Conservation (phyloP, 2,113 vertebrate genomes). For the Pedionomus torquatus region DNA sequence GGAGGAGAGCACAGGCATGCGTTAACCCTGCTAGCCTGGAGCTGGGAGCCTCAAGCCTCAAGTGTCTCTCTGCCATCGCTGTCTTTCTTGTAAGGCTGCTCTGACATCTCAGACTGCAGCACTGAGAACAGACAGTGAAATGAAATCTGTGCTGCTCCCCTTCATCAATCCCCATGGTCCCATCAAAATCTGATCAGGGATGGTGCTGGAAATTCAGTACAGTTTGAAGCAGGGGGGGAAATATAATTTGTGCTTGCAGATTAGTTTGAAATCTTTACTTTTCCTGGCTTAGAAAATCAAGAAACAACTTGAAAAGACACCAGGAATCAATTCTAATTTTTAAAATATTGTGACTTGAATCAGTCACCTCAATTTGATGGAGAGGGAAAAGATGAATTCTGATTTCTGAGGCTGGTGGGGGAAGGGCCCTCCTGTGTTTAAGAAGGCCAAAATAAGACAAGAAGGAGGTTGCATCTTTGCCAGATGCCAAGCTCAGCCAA, state of each 20-base stretch:
- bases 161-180: not conserved
- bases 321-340: not conserved
- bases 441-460: not conserved
- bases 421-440: not conserved
- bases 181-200: not conserved
- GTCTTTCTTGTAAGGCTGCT: not conserved
- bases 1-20: not conserved
- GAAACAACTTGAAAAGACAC: not conserved
- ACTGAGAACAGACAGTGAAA: not conserved
- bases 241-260: not conserved
- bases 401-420: not conserved
- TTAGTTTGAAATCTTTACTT: not conserved
- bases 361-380: not conserved
- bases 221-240: not conserved
- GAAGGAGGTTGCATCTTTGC: not conserved
- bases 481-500: not conserved
- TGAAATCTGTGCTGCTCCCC: not conserved
- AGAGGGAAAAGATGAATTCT: not conserved
- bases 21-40: not conserved
- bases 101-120: not conserved
- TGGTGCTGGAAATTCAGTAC: not conserved
- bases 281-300: not conserved
- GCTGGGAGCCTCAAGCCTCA: not conserved
- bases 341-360: constrained; percentile 5
- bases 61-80: not conserved